phyloP scores from a whole-genome alignment of 2,888 invertebrate species.

The Pimpla rufipes region DNA sequence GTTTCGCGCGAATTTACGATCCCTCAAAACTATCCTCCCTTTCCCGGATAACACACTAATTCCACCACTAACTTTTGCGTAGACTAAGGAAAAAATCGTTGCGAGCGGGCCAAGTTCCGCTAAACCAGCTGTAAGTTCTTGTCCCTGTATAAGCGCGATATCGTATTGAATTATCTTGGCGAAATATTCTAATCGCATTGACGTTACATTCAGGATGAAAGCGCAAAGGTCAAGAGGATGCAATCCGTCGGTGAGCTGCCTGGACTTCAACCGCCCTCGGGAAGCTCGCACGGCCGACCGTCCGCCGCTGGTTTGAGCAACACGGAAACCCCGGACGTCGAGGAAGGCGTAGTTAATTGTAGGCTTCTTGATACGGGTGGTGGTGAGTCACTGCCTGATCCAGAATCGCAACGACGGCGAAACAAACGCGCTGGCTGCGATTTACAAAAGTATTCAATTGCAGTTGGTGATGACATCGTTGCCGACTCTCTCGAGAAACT shows the following conservation, averaged over 20 bases:
- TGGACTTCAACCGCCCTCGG: conserved; percentile 73
- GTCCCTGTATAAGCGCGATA: conserved; percentile 30
- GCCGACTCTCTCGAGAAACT: conserved; percentile 93
- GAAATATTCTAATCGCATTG: neutral
- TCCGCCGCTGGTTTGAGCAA: conserved; percentile 78
- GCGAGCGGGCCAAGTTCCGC: conserved; percentile 81
- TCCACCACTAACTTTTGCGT: conserved; percentile 75
- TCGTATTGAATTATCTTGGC: conserved; percentile 9
- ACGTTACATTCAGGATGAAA: conserved; percentile 77
- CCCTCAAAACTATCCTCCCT: neutral
- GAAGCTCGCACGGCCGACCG: conserved; percentile 80
- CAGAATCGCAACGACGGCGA: neutral
- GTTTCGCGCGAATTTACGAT: conserved; percentile 37
- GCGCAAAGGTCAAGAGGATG: conserved; percentile 78
- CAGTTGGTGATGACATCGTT: conserved; percentile 86
- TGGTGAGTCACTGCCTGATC: conserved; percentile 73
- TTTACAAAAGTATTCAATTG: conserved; percentile 4
- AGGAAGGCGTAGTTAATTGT: conserved; percentile 74
- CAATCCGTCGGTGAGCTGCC: conserved; percentile 80
- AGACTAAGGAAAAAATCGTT: conserved; percentile 79
- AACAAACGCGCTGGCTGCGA: neutral
- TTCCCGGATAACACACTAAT: conserved; percentile 2
- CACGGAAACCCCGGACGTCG: conserved; percentile 79
- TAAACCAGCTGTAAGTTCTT: conserved; percentile 82
- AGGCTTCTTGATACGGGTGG: conserved; percentile 79